Base-by-base conservation (phyloP, 2,113 vertebrate genomes). In the Pholis gunnellus region DNA sequence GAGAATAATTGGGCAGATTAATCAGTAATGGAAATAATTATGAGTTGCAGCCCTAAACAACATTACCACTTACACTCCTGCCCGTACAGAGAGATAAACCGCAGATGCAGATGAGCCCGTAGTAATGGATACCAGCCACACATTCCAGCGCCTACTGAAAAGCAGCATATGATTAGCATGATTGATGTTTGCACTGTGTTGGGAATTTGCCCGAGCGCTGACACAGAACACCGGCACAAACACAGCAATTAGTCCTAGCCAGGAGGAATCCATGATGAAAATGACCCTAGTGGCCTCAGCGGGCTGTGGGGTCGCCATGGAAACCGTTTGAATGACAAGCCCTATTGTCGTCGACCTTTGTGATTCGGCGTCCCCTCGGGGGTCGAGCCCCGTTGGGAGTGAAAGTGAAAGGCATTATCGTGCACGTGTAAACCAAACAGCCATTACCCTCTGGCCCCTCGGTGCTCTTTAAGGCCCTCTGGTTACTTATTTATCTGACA, bases 311-410 rank as follows among this genome's bases (percentile, higher is more conserved):
- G 87, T 94, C 83, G 42, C 92, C 57, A 88, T 84, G 73, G 92
- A 74, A 81, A 94, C 91, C 56, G 1, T 9, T 6, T 90, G 92
- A 94, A 88, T 88, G 92, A 88, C 87, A 84, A 65, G 75, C 60
- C 74, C 85, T 15, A 88, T 92, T 93, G 92, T 92, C 42, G 81
- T 68, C 52, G 72, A 85, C 90, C 90, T 93, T 94, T 93, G 89
- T 86, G 84, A 89, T 81, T 68, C 18, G 38, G 52, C 80, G 18
- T 81, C 81, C 77, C 81, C 75, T 22, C 3, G 9, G 82, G 88
- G 81, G 69, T 88, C 17, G 44, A 67, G 76, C 63, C 78, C 85
- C 44, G 73, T 63, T 38, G 86, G 77, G 88, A 86, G 84, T 40
- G 78, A 90, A 87, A 90, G 88, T 31, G 81, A 91, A 80, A 82